Conservation (phyloP, 2,797 vertebrate species). For the Rhabdomys pumilio region DNA sequence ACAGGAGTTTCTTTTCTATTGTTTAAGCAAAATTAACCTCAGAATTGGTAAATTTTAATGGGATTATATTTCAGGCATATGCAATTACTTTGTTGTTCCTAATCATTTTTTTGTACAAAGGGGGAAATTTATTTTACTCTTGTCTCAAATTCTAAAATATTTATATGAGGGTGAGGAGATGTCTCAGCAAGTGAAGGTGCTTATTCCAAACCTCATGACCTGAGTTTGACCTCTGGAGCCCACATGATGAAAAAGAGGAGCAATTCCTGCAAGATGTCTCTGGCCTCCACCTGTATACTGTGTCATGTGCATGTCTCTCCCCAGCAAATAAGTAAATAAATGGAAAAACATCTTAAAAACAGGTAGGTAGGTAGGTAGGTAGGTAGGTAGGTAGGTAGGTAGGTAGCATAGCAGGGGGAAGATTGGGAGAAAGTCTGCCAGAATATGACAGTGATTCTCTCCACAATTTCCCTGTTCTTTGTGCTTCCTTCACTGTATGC, state of each 20-base stretch:
- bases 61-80: constrained; percentile 37
- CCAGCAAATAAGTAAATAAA: background rate
- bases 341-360: background rate
- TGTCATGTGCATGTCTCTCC: too few species aligned
- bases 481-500: background rate
- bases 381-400: fast-evolving
- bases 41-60: constrained; percentile 59
- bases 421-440: constrained; percentile 4
- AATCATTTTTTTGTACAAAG: constrained; percentile 49
- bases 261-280: background rate
- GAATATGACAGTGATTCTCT: constrained; percentile 38
- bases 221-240: background rate
- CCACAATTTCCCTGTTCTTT: background rate
- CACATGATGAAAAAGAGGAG: background rate
- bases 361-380: too few species aligned
- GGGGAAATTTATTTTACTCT: constrained; percentile 21
- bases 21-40: constrained; percentile 64
- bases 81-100: constrained; percentile 49
- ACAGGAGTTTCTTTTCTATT: constrained; percentile 34
- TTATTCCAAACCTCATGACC: background rate
- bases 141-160: constrained; percentile 48
- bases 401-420: background rate
- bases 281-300: background rate
- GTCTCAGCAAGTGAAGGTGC: background rate
- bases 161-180: background rate